Conservation (phyloP, 2,113 vertebrate species). For the Embiotoca jacksoni region DNA sequence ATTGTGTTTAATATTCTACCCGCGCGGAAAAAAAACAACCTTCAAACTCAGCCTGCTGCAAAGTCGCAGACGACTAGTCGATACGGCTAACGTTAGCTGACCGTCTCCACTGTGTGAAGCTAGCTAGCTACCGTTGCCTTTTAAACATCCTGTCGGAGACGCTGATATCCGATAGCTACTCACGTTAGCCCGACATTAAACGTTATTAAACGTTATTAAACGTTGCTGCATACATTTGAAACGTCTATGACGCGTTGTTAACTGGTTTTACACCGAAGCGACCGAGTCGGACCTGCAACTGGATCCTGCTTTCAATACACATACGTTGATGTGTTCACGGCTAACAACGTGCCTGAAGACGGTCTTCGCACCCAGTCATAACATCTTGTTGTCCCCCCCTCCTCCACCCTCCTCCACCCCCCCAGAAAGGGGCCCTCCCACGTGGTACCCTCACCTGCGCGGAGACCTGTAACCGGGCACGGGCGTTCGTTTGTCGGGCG, state of each 20-base stretch:
- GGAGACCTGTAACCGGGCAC: not conserved
- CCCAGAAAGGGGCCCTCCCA: constrained; percentile 55
- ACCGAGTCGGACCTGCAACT: not conserved
- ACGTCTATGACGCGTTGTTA: not conserved
- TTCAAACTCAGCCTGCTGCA: not conserved
- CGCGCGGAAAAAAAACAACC: not conserved
- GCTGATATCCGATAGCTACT: constrained; percentile 50
- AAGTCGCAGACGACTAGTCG: constrained; percentile 3
- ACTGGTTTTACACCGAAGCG: not conserved
- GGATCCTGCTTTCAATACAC: not conserved
- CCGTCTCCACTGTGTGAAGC: constrained; percentile 25
- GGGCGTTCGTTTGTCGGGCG: not conserved
- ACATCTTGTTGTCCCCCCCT: constrained; percentile 42
- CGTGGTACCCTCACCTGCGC: constrained; percentile 46
- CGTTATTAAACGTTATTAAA: constrained; percentile 1
- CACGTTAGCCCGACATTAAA: constrained; percentile 18
- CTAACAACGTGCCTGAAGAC: not conserved
- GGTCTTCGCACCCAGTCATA: not conserved
- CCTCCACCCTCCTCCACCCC: too few species aligned
- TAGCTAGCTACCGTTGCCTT: constrained; percentile 41
- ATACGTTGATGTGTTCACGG: not conserved
- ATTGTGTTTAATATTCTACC: not conserved
- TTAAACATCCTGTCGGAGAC: constrained; percentile 43
- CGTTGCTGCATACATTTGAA: not conserved
- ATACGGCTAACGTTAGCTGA: constrained; percentile 8